Evolutionary conservation across 2,797 vertebrate genomes (phyloP).

Genomic region (Alectoris magna): DNA sequence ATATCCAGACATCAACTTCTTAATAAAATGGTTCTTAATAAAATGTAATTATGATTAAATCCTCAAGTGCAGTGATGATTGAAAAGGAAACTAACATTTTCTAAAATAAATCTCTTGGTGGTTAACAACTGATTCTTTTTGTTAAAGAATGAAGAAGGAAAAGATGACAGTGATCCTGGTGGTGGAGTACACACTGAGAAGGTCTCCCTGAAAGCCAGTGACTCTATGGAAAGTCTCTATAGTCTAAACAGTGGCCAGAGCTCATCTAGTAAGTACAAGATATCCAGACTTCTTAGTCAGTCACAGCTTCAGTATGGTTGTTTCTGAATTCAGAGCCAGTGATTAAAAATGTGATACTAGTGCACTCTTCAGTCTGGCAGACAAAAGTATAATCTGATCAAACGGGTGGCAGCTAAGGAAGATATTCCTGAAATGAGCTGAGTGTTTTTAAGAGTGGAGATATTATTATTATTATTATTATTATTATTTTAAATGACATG

Average conservation of each 20-base stretch:
- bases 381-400: background rate
- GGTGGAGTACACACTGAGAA: conserved; percentile 74
- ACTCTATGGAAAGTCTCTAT: conserved; percentile 91
- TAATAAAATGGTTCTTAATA: background rate
- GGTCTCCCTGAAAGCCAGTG: conserved; percentile 78
- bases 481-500: background rate
- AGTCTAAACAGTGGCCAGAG: conserved; percentile 90
- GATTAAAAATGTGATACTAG: background rate
- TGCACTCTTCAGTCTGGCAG: conserved; percentile 16
- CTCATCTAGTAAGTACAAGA: conserved; percentile 89
- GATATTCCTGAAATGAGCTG: background rate
- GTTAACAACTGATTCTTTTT: conserved; percentile 43
- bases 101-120: background rate
- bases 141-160: conserved; percentile 82
- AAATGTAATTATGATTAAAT: background rate
- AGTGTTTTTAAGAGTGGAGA: background rate
- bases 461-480: background rate
- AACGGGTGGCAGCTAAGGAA: background rate
- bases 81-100: background rate
- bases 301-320: background rate
- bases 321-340: conserved; percentile 19
- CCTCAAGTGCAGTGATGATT: background rate
- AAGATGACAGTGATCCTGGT: conserved; percentile 75
- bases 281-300: background rate
- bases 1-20: background rate